phyloP scores from a whole-genome alignment of 2,113 vertebrate species.

The Phylloscopus trochilus region DNA sequence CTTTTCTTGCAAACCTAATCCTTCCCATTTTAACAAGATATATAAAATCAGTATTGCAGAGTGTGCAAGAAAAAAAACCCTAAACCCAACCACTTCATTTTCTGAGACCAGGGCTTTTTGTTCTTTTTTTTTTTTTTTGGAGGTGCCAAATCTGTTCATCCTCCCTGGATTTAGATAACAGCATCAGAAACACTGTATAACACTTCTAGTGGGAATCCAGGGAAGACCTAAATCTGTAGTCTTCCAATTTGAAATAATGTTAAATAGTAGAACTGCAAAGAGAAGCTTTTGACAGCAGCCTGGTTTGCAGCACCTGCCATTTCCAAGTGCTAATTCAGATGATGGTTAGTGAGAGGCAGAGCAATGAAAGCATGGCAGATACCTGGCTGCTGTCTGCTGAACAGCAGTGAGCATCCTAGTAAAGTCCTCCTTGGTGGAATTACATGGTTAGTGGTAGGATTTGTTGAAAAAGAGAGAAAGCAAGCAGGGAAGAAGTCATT shows the following conservation, averaged over 20 bases:
- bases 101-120: constrained; percentile 34
- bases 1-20: not conserved
- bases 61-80: not conserved
- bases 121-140: constrained; percentile 44
- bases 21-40: not conserved
- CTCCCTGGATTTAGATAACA: constrained; percentile 22
- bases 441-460: not conserved
- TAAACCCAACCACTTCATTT: not conserved
- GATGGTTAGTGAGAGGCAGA: not conserved
- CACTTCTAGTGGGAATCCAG: constrained; percentile 25
- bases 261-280: constrained; percentile 13
- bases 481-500: not conserved
- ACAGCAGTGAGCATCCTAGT: not conserved
- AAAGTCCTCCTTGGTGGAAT: not conserved
- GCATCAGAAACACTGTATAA: constrained; percentile 40
- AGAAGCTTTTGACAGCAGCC: not conserved
- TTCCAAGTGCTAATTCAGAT: not conserved
- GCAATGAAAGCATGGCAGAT: not conserved
- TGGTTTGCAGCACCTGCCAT: not conserved
- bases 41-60: not conserved
- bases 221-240: constrained; percentile 32
- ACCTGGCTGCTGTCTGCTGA: not conserved
- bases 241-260: constrained; percentile 32
- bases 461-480: not conserved
- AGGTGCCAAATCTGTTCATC: constrained; percentile 44